Evolutionary conservation across 1,140 invertebrate genomes (phyloP).

Genomic region (Lerema accius): DNA sequence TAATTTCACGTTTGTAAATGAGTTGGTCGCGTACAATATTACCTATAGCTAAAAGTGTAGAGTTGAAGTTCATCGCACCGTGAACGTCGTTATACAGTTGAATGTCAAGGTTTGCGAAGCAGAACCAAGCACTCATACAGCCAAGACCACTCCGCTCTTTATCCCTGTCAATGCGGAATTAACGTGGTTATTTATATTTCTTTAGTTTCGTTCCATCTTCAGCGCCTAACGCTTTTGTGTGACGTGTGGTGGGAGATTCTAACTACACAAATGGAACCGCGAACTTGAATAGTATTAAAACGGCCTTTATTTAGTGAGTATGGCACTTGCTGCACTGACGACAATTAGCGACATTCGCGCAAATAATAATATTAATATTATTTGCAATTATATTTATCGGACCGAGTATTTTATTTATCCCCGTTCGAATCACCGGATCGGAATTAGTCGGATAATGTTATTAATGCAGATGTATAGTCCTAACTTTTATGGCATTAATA

Average conservation of each 20-base stretch:
- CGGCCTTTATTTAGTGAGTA: slow-evolving; percentile 23
- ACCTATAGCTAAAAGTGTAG: slow-evolving; percentile 28
- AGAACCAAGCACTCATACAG: slow-evolving; percentile 25
- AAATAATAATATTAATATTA: no score
- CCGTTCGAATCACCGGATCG: no score
- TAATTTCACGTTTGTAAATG: background rate
- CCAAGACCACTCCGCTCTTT: slow-evolving; percentile 21
- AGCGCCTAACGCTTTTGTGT: slow-evolving; percentile 26
- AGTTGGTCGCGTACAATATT: background rate
- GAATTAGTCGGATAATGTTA: no score
- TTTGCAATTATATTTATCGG: no score
- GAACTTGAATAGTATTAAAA: slow-evolving; percentile 30
- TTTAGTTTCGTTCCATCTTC: slow-evolving; percentile 30
- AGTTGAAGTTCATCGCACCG: slow-evolving; percentile 14
- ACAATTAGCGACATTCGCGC: no score
- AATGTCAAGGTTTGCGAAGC: slow-evolving; percentile 32
- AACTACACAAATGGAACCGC: slow-evolving; percentile 26
- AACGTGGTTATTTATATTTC: slow-evolving; percentile 32
- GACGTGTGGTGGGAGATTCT: slow-evolving; percentile 29
- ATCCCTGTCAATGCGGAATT: slow-evolving; percentile 28
- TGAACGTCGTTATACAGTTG: slow-evolving; percentile 19
- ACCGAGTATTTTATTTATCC: no score
- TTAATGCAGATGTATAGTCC: no score
- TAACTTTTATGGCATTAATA: no score
- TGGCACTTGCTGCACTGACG: background rate